Base-by-base conservation (phyloP, 2,113 vertebrate species). In the Channa maculata region DNA sequence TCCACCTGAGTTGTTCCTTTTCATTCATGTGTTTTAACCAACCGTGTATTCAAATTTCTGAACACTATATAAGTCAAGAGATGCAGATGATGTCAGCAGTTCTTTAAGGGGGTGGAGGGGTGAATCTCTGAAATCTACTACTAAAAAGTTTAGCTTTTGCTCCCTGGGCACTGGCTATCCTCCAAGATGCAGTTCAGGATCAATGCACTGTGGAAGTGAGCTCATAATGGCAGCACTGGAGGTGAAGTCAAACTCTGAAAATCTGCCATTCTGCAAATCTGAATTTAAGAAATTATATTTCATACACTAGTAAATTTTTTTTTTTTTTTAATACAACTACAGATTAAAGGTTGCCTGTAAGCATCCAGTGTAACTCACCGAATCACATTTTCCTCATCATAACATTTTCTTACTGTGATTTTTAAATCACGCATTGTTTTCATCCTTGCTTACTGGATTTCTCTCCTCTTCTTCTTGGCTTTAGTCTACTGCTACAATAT, bases 1-100 rank as follows among this genome's bases (percentile, higher is more conserved):
- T 89, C 78, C 68, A 76, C 65, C 75, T 75, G 60, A 65, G 66
- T 70, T 77, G 67, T 71, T 70, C 44, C 57, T 9, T 50, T 79
- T 64, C 69, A 77, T 85, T 85, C 64, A 59, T 78, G 71, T 87
- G 72, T 89, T 75, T 83, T 81, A 90, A 77, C 70, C 70, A 71
- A 81, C 75, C 72, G 39, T 72, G 61, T 51, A 82, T 86, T 80
- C 83, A 58, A 72, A 85, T 88, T 85, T 78, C 85, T 83, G 78
- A 84, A 69, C 14, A 66, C 79, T 64, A 54, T 79, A 82, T 66
- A 76, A 82, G 79, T 79, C 63, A 65, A 14, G 76, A 77, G 71
- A 85, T 90, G 82, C 46, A 61, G 71, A 79, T 79, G 77, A 79
- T 84, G 82, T 88, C 88, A 91, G 87, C 86, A 76, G 57, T 90